Percentiles rank a stretch among this genome's conserved stretches.
phyloP scores from a whole-genome alignment of 2,797 vertebrate species.

The Caiman crocodilus region DNA sequence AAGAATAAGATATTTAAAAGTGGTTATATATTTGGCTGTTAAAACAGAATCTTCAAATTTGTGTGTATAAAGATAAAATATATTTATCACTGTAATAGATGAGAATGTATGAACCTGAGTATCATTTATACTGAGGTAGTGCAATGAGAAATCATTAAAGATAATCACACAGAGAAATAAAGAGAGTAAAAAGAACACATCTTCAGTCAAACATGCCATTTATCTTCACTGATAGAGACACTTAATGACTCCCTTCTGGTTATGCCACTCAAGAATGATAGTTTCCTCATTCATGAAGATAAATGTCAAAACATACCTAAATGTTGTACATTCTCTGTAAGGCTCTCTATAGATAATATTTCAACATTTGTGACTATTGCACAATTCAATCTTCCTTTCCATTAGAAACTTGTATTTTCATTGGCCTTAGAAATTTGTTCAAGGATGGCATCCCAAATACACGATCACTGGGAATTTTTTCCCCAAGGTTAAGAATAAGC shows the following conservation, averaged over 20 bases:
- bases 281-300: conserved; percentile 5
- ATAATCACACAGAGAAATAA: background rate
- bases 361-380: background rate
- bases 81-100: too few species aligned
- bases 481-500: background rate
- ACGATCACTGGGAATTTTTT: background rate
- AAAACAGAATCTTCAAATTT: background rate
- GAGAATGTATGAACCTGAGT: background rate
- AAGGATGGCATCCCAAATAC: background rate
- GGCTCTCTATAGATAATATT: background rate
- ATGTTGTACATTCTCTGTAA: background rate
- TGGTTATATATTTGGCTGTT: background rate
- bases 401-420: conserved; percentile 28
- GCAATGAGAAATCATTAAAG: conserved; percentile 6
- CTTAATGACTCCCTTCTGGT: conserved; percentile 19
- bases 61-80: background rate
- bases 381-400: background rate
- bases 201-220: conserved; percentile 33
- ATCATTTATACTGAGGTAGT: conserved; percentile 20
- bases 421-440: conserved; percentile 18
- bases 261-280: background rate
- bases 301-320: background rate
- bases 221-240: conserved; percentile 26
- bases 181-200: conserved; percentile 11
- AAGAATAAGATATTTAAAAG: conserved; percentile 7